These are phyloP conservation scores for Notospermus geniculatus DNA, from an alignment of 1,140 invertebrate genomes.

Conservation along the genomic window DNA sequence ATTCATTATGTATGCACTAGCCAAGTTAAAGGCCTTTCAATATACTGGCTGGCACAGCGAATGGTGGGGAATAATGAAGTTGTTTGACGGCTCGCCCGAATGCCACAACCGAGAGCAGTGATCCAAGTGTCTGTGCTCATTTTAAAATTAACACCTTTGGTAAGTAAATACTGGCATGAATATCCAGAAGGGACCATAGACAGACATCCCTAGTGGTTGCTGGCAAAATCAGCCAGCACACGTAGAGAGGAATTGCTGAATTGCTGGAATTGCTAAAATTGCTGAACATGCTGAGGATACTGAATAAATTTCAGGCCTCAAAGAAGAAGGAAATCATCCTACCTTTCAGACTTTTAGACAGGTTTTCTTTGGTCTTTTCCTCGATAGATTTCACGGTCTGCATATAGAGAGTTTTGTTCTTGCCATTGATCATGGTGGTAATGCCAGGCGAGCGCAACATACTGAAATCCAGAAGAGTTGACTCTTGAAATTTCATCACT, in stretches of 20 bases:
- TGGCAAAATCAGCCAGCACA: not conserved
- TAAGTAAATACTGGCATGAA: not conserved
- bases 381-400: constrained; percentile 85
- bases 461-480: constrained; percentile 57
- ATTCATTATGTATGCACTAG: no score
- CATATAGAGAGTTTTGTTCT: constrained; percentile 91
- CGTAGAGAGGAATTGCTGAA: not conserved
- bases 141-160: not conserved
- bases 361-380: constrained; percentile 77
- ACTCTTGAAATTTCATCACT: no score
- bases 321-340: not conserved
- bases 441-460: constrained; percentile 70
- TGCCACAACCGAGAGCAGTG: no score
- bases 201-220: not conserved
- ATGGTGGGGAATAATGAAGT: no score
- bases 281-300: no score
- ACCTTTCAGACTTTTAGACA: constrained; percentile 76
- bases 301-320: not conserved
- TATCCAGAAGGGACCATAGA: not conserved
- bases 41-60: not conserved
- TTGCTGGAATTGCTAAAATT: no score
- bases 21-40: no score
- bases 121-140: no score
- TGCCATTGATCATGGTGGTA: constrained; percentile 75
- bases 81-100: no score